Conservation (phyloP, 2,888 invertebrate genomes). For the Taphrorychus bicolor region DNA sequence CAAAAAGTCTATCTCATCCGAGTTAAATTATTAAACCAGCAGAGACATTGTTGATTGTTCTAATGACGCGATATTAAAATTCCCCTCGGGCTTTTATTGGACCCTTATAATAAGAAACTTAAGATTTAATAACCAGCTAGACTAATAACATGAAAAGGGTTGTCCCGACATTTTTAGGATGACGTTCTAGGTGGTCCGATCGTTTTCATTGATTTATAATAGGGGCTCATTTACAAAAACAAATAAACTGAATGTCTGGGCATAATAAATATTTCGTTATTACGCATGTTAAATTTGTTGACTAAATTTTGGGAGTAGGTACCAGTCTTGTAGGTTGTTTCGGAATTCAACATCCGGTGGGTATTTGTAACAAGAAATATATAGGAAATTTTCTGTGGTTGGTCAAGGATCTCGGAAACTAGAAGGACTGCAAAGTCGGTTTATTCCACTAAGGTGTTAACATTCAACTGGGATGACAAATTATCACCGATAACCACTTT, state of each 20-base stretch:
- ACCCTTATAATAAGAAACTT: constrained; percentile 27
- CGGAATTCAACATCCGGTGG: too few species aligned
- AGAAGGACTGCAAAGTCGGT: too few species aligned
- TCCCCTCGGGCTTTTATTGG: constrained; percentile 24
- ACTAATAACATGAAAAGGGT: constrained; percentile 34
- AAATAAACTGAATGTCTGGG: not conserved
- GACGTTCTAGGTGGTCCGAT: constrained; percentile 35
- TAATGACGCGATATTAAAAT: constrained; percentile 35
- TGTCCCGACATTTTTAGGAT: constrained; percentile 21
- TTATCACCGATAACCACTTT: constrained; percentile 50
- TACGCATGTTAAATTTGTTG: not conserved
- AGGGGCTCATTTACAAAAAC: constrained; percentile 25
- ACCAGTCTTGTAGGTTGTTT: too few species aligned
- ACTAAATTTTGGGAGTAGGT: too few species aligned
- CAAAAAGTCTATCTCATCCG: not conserved
- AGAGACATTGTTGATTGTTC: not conserved
- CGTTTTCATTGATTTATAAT: constrained; percentile 34
- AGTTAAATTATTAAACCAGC: not conserved
- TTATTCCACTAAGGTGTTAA: too few species aligned
- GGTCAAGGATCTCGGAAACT: too few species aligned
- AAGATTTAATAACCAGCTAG: constrained; percentile 27
- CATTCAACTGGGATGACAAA: constrained; percentile 36
- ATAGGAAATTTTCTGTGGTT: too few species aligned
- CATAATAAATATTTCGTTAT: not conserved
- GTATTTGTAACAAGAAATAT: too few species aligned